phyloP scores from a whole-genome alignment of 2,888 invertebrate species.

The Galeopsomyia nigrocyanea region DNA sequence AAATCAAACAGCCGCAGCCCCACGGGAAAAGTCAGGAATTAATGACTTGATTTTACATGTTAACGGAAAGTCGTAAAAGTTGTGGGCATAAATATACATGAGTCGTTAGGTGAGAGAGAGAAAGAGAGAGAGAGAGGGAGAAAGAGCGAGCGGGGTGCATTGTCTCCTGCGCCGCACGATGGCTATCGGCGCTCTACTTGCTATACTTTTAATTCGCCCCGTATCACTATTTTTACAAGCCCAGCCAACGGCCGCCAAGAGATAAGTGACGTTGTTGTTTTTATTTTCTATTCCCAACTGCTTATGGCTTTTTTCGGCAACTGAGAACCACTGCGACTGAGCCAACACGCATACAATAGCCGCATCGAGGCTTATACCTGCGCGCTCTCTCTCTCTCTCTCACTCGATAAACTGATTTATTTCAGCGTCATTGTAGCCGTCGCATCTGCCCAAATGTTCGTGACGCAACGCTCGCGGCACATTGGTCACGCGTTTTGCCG shows the following conservation, averaged over 20 bases:
- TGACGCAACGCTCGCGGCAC: slow-evolving; percentile 13
- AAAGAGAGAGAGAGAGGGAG: neutral
- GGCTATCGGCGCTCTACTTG: neutral
- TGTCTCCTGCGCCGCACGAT: too few relatives aligned
- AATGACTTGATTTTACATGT: slow-evolving; percentile 38
- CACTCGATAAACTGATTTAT: slow-evolving; percentile 68
- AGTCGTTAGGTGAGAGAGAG: too few relatives aligned
- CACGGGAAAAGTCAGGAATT: slow-evolving; percentile 28
- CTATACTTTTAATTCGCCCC: neutral
- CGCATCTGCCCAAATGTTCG: slow-evolving; percentile 63
- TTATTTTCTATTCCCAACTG: too few relatives aligned
- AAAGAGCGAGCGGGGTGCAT: neutral
- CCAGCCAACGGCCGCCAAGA: too few relatives aligned
- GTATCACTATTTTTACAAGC: too few relatives aligned
- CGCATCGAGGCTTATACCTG: slow-evolving; percentile 54
- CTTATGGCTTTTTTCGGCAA: slow-evolving; percentile 9
- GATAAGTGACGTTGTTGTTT: too few relatives aligned
- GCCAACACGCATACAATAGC: slow-evolving; percentile 59
- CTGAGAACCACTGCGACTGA: slow-evolving; percentile 62
- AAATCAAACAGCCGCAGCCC: slow-evolving; percentile 50
- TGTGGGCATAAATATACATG: too few relatives aligned
- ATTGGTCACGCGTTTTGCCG: neutral
- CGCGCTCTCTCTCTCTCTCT: slow-evolving; percentile 61
- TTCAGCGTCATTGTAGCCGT: slow-evolving; percentile 63
- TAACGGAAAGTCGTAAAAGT: slow-evolving; percentile 12